Evolutionary conservation across 2,888 invertebrate genomes (phyloP).

Genomic region (Drosophila algonquin): DNA sequence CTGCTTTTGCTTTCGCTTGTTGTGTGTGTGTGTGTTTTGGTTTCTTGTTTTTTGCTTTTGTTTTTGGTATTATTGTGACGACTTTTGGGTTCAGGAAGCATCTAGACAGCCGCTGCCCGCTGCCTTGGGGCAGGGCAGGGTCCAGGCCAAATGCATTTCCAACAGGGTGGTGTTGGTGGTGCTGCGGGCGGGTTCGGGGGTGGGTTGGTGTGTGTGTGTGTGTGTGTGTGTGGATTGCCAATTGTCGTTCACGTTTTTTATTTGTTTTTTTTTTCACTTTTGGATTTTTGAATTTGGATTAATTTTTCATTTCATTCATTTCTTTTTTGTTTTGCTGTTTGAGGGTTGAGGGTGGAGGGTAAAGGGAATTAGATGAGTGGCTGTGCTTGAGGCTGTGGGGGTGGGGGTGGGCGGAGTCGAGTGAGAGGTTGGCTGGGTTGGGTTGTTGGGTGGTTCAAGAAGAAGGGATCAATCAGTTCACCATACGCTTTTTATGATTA

Average conservation of each 20-base stretch:
- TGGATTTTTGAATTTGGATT: neutral
- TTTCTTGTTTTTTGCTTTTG: neutral
- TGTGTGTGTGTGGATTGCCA: constrained; percentile 3
- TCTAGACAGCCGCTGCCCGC: constrained; percentile 27
- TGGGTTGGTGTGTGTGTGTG: neutral
- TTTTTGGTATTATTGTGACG: constrained; percentile 19
- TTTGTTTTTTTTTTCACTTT: neutral
- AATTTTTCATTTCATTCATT: constrained; percentile 6
- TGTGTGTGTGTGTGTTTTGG: constrained; percentile 6
- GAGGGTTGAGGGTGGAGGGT: neutral
- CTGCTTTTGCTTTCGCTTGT: constrained; percentile 6
- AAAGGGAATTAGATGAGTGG: neutral
- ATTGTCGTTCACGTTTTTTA: constrained; percentile 10
- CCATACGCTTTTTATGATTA: neutral
- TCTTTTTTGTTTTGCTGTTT: neutral
- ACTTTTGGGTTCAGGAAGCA: constrained; percentile 27
- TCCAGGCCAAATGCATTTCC: constrained; percentile 22
- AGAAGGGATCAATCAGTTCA: neutral
- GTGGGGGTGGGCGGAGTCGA: neutral
- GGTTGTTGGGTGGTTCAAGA: neutral
- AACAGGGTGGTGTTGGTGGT: neutral
- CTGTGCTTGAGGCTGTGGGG: neutral
- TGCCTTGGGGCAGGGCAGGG: constrained; percentile 18
- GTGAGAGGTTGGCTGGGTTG: constrained; percentile 2
- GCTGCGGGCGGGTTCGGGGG: neutral